A percentile compares a stretch with the other conserved stretches of the same genome.
phyloP scores from a whole-genome alignment of 37 sponge, comb jelly and placozoan genomes.

The Dysidea cf. avara region DNA sequence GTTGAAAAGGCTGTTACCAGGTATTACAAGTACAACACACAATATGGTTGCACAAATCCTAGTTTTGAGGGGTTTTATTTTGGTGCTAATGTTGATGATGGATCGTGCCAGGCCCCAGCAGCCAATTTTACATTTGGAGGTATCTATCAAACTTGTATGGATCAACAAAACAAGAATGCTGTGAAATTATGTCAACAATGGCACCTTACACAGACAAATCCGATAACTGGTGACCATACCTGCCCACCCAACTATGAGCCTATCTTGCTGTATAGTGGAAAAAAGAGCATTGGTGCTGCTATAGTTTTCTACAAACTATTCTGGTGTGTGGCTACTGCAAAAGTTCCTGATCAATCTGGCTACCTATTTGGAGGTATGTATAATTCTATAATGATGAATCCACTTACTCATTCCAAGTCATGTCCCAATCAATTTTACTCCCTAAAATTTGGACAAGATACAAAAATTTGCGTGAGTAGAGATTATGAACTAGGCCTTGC shows the following conservation, averaged over 20 bases:
- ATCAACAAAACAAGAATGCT: too few species aligned
- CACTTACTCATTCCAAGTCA: slow-evolving; percentile 44
- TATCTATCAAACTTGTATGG: slow-evolving; percentile 57
- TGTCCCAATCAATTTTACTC: slow-evolving; percentile 60
- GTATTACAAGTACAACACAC: slow-evolving; percentile 73
- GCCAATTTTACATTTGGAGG: slow-evolving; percentile 72
- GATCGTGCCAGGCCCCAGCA: slow-evolving; percentile 30
- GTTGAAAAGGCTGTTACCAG: slow-evolving; percentile 44
- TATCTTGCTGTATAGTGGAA: slow-evolving; percentile 51
- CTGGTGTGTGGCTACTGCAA: slow-evolving; percentile 53
- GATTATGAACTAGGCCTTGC: slow-evolving; percentile 35
- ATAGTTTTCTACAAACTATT: too few species aligned
- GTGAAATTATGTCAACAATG: background rate
- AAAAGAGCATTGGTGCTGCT: too few species aligned
- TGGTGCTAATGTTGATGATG: slow-evolving; percentile 62
- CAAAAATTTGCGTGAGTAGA: slow-evolving; percentile 50
- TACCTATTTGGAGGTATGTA: slow-evolving; percentile 80
- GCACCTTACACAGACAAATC: slow-evolving; percentile 44
- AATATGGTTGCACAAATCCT: slow-evolving; percentile 51
- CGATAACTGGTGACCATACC: slow-evolving; percentile 49
- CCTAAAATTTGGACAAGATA: slow-evolving; percentile 55
- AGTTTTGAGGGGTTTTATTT: slow-evolving; percentile 58
- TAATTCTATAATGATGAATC: slow-evolving; percentile 55
- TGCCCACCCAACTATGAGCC: slow-evolving; percentile 48
- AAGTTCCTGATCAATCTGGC: slow-evolving; percentile 27